Conservation (phyloP, 2,888 invertebrate genomes). For the Troglohyphantes excavatus region DNA sequence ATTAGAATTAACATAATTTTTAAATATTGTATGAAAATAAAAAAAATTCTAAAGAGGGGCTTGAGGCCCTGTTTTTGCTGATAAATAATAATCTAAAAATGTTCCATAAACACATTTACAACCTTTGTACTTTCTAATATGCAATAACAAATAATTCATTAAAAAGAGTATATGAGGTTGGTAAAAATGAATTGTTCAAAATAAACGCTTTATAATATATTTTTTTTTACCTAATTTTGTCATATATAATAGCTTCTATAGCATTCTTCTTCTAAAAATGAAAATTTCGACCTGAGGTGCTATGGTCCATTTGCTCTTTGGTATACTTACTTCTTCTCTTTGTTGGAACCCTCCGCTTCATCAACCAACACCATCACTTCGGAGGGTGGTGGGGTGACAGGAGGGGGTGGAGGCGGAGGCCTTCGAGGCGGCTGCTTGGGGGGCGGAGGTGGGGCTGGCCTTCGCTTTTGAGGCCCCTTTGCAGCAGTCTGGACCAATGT, state of each 20-base stretch:
- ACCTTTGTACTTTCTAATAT: too few relatives aligned
- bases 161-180: too few relatives aligned
- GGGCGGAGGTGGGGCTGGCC: conserved; percentile 78
- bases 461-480: conserved; percentile 51
- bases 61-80: too few relatives aligned
- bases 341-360: conserved; percentile 23
- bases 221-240: too few relatives aligned
- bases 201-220: too few relatives aligned
- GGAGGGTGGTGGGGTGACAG: conserved; percentile 60
- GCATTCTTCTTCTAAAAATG: background rate
- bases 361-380: conserved; percentile 43
- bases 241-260: background rate
- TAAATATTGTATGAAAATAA: too few relatives aligned
- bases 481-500: conserved; percentile 65
- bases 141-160: too few relatives aligned
- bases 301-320: background rate
- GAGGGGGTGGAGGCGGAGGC: conserved; percentile 76
- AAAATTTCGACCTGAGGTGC: conserved; percentile 19
- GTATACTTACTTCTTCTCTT: background rate
- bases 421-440: conserved; percentile 74
- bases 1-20: too few relatives aligned
- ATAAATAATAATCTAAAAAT: too few relatives aligned
- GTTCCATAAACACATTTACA: too few relatives aligned
- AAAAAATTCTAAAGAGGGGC: too few relatives aligned
- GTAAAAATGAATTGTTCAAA: too few relatives aligned